A percentile compares a stretch with the other conserved stretches of the same genome.
Evolutionary conservation across 2,113 vertebrate species (phyloP).

Genomic region (Xyrauchen texanus): DNA sequence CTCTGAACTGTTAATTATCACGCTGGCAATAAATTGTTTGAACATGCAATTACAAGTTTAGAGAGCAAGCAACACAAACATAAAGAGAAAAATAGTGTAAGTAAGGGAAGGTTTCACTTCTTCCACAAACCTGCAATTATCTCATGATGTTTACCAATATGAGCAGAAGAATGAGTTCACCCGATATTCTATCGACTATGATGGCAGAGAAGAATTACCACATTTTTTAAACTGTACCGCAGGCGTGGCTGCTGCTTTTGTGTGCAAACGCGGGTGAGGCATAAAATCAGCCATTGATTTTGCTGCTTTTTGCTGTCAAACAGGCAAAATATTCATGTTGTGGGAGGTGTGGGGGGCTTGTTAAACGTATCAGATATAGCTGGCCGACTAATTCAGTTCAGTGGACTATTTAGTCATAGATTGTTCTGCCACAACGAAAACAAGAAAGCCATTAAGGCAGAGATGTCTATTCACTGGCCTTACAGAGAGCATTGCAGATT

Average conservation of each 20-base stretch:
- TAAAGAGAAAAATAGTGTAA: too few species aligned
- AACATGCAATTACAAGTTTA: too few species aligned
- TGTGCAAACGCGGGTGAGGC: constrained; percentile 33
- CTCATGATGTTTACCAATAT: too few species aligned
- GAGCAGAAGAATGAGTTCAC: too few species aligned
- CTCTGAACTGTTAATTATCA: too few species aligned
- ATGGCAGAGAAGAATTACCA: neutral
- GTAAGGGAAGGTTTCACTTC: too few species aligned
- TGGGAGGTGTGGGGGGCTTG: constrained; percentile 41
- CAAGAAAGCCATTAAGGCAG: constrained; percentile 47
- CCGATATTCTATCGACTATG: constrained; percentile 53
- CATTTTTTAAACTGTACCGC: neutral
- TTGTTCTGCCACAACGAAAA: constrained; percentile 50
- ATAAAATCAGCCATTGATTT: constrained; percentile 60
- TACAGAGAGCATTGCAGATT: neutral
- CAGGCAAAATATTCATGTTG: constrained; percentile 60
- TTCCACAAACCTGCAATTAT: too few species aligned
- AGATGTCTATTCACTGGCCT: constrained; percentile 26
- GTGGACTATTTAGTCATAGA: constrained; percentile 58
- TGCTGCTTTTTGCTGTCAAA: constrained; percentile 48
- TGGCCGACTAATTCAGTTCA: constrained; percentile 60
- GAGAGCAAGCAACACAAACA: too few species aligned
- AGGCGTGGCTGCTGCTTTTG: constrained; percentile 16
- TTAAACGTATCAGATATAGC: constrained; percentile 58
- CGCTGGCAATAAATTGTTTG: too few species aligned